Percentiles rank a stretch among this genome's conserved stretches.
These are phyloP conservation scores for Blennius ocellaris DNA, from an alignment of 2,113 vertebrate genomes.

Conservation along the genomic window DNA sequence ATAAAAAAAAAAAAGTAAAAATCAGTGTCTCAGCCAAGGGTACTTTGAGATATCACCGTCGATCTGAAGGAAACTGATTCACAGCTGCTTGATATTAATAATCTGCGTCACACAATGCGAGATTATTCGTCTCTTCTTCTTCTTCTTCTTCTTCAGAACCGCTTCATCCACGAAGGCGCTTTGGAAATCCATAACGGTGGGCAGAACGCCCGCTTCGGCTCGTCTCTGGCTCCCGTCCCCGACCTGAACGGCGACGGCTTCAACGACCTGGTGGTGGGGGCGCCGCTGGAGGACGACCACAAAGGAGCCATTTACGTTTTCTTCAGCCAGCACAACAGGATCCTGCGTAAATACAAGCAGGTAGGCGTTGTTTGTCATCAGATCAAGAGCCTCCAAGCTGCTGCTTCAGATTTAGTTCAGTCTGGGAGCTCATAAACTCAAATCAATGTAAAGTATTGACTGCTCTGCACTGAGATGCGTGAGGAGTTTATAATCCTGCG, in stretches of 20 bases:
- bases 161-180: slow-evolving; percentile 85
- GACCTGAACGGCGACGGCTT: slow-evolving; percentile 95
- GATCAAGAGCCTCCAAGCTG: too few relatives aligned
- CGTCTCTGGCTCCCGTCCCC: slow-evolving; percentile 88
- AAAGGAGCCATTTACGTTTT: slow-evolving; percentile 93
- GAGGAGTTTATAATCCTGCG: too few relatives aligned
- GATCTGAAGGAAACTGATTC: too few relatives aligned
- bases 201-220: slow-evolving; percentile 95
- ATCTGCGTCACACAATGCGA: too few relatives aligned
- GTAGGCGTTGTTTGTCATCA: slow-evolving; percentile 65
- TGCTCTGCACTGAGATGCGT: too few relatives aligned
- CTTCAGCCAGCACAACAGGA: slow-evolving; percentile 83
- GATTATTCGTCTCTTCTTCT: not conserved
- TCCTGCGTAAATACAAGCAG: slow-evolving; percentile 92
- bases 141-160: slow-evolving; percentile 76
- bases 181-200: slow-evolving; percentile 87
- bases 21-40: too few relatives aligned
- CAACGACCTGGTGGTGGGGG: slow-evolving; percentile 92
- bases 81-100: too few relatives aligned
- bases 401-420: too few relatives aligned
- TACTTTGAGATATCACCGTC: too few relatives aligned
- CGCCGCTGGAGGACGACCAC: slow-evolving; percentile 92
- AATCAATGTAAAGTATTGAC: too few relatives aligned
- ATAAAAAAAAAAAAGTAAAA: too few relatives aligned
- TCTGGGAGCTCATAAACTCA: too few relatives aligned